phyloP scores from a whole-genome alignment of 2,888 invertebrate species.

The Cremastinae sp. region DNA sequence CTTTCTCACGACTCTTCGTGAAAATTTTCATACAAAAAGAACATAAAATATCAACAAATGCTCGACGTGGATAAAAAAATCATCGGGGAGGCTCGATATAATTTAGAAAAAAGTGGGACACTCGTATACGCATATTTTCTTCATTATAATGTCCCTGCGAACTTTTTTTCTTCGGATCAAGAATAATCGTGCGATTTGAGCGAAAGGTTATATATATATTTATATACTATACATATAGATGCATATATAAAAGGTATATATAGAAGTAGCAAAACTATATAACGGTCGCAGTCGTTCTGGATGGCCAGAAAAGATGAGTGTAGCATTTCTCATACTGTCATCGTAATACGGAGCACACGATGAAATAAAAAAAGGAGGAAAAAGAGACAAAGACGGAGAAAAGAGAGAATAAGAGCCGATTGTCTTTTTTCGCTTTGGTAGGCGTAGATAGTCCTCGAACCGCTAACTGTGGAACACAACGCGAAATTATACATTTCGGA shows the following conservation, averaged over 20 bases:
- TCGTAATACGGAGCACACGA: slow-evolving; percentile 69
- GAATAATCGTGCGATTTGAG: slow-evolving; percentile 42
- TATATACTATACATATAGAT: slow-evolving; percentile 11
- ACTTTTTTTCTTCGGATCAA: not conserved
- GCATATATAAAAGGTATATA: slow-evolving; percentile 18
- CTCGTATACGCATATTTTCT: not conserved
- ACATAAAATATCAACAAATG: not conserved
- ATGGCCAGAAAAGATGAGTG: slow-evolving; percentile 78
- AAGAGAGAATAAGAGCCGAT: slow-evolving; percentile 60
- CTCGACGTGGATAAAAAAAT: not conserved
- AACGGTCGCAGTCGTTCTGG: slow-evolving; percentile 77
- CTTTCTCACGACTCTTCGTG: slow-evolving; percentile 25
- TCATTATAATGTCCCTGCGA: slow-evolving; percentile 7
- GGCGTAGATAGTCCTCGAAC: slow-evolving; percentile 55
- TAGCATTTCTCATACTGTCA: slow-evolving; percentile 76
- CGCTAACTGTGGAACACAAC: slow-evolving; percentile 54
- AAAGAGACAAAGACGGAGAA: slow-evolving; percentile 28
- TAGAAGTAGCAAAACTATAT: slow-evolving; percentile 63
- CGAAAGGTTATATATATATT: slow-evolving; percentile 41
- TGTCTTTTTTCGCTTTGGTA: slow-evolving; percentile 58
- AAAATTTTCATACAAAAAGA: slow-evolving; percentile 30
- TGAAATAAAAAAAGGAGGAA: slow-evolving; percentile 35
- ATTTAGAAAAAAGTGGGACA: not conserved
- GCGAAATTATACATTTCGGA: slow-evolving; percentile 71
- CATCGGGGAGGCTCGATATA: too few species aligned